Evolutionary conservation across 2,113 vertebrate species (phyloP), one percentile per base, ranked within the genome.

Genomic region (Mormoops blainvillei): DNA sequence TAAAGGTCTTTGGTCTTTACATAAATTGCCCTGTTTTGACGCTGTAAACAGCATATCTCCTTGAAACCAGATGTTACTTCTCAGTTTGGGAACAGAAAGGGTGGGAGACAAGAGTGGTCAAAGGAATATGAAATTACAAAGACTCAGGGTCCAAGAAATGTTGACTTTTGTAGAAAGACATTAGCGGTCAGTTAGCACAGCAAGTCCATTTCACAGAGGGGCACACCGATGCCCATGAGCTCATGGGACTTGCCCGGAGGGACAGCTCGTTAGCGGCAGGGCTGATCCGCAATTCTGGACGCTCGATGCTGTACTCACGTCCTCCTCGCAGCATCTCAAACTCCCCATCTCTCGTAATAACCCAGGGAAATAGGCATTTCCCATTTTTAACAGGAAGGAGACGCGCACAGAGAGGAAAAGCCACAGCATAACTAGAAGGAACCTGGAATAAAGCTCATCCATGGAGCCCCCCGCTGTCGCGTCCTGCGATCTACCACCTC

Each of bases 81-180:
- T 80, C 61, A 4, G 54, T 74, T 68, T 86, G 36, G 84, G 58
- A 31, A 63, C 52, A 74, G 3, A 65, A 81, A 91, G 24, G 7
- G 1, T 45, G 24, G 31, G 20, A 38, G 52, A 76, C 22, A 65
- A 76, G 68, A 18, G 6, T 36, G n/a, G 16, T 9, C 20, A 14
- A 48, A 92, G 58, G 24, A 95, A 85, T 14, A 61, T 41, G 16
- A 16, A 81, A 94, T 85, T 82, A 48, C 18, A 86, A 85, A n/a
- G 67, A 45, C 26, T 87, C 38, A 58, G 50, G 92, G 56, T 45
- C 84, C 81, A 89, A 92, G 16, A 36, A 11, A 54, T 31, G 31
- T 50, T 71, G 48, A 41, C 38, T 87, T 88, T 19, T 20, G 11
- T 7, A 65, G 73, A 81, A 50, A 41, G 52, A 81, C 2, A 20